These are phyloP conservation scores for Notospermus geniculatus DNA, from an alignment of 1,140 invertebrate genomes.

Conservation along the genomic window DNA sequence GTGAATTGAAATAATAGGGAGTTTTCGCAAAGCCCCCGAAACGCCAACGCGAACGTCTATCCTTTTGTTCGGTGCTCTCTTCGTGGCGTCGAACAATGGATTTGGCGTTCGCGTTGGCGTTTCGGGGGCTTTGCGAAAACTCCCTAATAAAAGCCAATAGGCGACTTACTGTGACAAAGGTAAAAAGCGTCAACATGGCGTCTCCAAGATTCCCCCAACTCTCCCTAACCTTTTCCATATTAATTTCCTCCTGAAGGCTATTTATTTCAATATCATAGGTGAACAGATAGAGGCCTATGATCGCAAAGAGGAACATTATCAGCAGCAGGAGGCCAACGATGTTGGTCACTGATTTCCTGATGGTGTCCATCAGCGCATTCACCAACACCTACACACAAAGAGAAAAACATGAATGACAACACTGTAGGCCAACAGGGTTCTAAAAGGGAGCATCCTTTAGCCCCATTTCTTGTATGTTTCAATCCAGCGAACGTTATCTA, in stretches of 20 bases:
- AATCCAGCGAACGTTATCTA: too few relatives aligned
- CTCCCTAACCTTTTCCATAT: neutral
- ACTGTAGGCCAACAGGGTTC: too few relatives aligned
- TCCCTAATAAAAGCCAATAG: too few relatives aligned
- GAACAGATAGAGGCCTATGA: constrained; percentile 29
- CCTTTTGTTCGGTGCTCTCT: too few relatives aligned
- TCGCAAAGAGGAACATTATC: constrained; percentile 32
- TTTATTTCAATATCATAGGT: constrained; percentile 5
- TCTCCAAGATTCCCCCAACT: constrained; percentile 25
- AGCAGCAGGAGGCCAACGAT: constrained; percentile 26
- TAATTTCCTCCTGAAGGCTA: neutral
- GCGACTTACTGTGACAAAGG: constrained; percentile 28
- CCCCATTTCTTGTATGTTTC: too few relatives aligned
- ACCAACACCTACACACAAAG: constrained; percentile 25
- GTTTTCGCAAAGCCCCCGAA: too few relatives aligned
- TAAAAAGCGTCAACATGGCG: constrained; percentile 31
- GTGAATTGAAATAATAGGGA: too few relatives aligned
- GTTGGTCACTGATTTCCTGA: constrained; percentile 29
- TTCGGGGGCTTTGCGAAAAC: too few relatives aligned
- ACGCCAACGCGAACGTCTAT: too few relatives aligned
- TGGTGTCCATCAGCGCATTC: constrained; percentile 29
- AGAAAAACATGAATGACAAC: neutral
- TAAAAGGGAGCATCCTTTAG: too few relatives aligned
- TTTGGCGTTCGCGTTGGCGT: too few relatives aligned
- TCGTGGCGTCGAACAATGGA: too few relatives aligned